Percentiles rank a stretch among this genome's conserved stretches.
Conservation (phyloP, 2,113 vertebrate species). For the Chitala chitala region DNA sequence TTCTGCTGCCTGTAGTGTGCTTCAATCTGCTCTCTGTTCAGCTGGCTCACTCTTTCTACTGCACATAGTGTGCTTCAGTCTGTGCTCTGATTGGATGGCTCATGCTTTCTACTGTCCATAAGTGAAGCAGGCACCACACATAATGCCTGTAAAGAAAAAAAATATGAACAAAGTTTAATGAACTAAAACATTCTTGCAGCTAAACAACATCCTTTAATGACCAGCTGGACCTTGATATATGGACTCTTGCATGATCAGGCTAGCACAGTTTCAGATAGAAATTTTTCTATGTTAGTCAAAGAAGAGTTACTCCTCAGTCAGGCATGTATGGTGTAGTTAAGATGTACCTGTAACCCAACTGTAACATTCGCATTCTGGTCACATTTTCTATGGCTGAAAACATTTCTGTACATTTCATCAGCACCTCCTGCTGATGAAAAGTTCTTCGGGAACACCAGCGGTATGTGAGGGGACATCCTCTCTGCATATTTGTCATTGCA, state of each 20-base stretch:
- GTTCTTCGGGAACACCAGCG: neutral
- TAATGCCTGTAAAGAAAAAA: neutral
- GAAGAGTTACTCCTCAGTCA: neutral
- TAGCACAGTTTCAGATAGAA: neutral
- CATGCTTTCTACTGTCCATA: no score
- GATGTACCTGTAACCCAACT: neutral
- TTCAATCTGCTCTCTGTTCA: no score
- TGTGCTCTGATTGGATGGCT: no score
- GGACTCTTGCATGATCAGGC: neutral
- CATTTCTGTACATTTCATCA: slow-evolving; percentile 21
- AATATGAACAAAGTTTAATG: neutral
- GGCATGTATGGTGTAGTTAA: neutral
- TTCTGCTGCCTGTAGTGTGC: no score
- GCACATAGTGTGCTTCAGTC: no score
- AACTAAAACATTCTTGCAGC: neutral
- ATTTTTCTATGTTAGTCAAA: neutral
- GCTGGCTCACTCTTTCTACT: no score
- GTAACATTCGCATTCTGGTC: slow-evolving; percentile 9
- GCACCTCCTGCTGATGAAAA: slow-evolving; percentile 11
- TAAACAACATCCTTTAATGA: neutral
- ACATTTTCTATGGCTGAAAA: neutral
- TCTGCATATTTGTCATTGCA: neutral
- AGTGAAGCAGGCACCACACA: neutral
- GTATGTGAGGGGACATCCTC: neutral
- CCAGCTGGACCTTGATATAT: neutral